These are phyloP conservation scores for Condylura cristata DNA, from an alignment of 2,113 vertebrate species.

Conservation along the genomic window DNA sequence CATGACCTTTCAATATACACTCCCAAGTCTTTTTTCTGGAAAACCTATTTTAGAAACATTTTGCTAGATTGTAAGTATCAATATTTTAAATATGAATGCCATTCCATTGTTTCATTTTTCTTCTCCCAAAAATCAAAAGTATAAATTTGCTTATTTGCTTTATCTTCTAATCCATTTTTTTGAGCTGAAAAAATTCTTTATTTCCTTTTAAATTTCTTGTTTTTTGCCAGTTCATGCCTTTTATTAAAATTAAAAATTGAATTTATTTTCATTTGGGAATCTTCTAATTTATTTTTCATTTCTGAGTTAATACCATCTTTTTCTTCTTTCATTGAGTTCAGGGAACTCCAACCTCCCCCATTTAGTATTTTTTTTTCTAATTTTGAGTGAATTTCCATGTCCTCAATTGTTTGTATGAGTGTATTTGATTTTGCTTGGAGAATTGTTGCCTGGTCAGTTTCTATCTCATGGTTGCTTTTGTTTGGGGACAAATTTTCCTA, in stretches of 20 bases:
- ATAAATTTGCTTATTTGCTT: not conserved
- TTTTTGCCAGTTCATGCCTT: constrained; percentile 14
- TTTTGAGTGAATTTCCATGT: not conserved
- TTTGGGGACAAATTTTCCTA: not conserved
- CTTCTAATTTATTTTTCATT: not conserved
- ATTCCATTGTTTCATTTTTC: not conserved
- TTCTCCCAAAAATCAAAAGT: not conserved
- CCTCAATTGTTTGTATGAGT: not conserved
- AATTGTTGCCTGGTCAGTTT: not conserved
- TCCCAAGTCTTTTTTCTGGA: not conserved
- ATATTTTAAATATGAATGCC: not conserved
- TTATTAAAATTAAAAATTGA: not conserved
- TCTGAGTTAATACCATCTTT: not conserved
- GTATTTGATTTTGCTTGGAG: not conserved
- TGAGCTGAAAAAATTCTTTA: not conserved
- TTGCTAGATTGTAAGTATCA: not conserved
- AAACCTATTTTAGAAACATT: constrained; percentile 19
- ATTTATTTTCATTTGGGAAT: not conserved
- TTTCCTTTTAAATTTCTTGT: not conserved
- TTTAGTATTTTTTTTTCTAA: constrained; percentile 6
- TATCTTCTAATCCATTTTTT: not conserved
- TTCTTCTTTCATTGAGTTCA: not conserved
- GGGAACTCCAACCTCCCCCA: not conserved
- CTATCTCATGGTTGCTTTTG: not conserved
- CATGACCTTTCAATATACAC: not conserved